Evolutionary conservation across 2,113 vertebrate species (phyloP).

Genomic region (Pungitius pungitius): DNA sequence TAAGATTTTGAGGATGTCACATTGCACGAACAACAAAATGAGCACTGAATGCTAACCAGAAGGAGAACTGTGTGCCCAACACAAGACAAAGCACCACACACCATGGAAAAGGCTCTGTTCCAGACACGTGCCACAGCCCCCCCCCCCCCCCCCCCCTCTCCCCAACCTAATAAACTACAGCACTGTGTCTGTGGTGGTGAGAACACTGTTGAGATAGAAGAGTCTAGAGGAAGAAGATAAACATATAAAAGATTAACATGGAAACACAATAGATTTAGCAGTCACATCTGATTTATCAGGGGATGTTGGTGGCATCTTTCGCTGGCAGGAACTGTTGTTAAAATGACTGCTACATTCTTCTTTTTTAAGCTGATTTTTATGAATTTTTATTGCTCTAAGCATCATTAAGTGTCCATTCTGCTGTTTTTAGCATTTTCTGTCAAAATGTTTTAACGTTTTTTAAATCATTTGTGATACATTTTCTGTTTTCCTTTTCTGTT

Average conservation of each 20-base stretch:
- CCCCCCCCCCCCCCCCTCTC: neutral
- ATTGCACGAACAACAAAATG: slow-evolving; percentile 17
- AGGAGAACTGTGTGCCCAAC: slow-evolving; percentile 7
- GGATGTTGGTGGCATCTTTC: neutral
- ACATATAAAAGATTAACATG: neutral
- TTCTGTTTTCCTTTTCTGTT: neutral
- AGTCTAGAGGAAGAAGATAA: slow-evolving; percentile 1
- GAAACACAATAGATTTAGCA: neutral
- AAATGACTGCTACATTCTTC: neutral
- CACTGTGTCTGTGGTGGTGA: neutral
- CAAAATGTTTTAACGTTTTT: neutral
- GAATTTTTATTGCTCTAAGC: neutral
- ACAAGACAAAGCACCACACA: slow-evolving; percentile 17
- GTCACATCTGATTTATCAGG: slow-evolving; percentile 10
- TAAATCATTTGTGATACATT: neutral
- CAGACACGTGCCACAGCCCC: neutral
- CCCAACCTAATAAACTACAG: neutral
- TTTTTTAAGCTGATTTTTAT: neutral
- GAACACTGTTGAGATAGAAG: neutral
- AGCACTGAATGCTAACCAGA: slow-evolving; percentile 8
- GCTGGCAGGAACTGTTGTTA: neutral
- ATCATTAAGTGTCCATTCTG: neutral
- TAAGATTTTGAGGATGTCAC: slow-evolving; percentile 7
- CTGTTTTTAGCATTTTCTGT: neutral
- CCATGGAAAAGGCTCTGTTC: neutral